Evolutionary conservation across 2,797 vertebrate genomes (phyloP), one percentile per base, ranked within the genome.

Genomic region (Geotrypetes seraphini): DNA sequence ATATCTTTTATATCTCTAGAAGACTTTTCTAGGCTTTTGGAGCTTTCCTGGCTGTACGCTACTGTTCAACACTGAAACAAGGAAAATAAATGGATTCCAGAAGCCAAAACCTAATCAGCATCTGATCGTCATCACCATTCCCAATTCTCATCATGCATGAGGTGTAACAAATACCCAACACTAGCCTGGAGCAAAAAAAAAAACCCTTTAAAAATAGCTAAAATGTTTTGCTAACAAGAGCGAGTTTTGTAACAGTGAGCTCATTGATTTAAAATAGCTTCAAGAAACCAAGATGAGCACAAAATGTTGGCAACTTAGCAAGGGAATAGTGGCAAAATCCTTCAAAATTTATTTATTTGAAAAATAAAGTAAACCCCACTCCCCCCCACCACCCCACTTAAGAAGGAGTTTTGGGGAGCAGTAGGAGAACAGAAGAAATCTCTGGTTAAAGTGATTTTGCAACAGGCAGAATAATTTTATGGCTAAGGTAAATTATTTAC

Each of bases 301-400:
- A 53, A 68, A 72, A 57, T 37, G 38, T 31, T 48, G 45, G 34
- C 28, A 54, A 15, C 17, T 40, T 53, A 55, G 30, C 14, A 31
- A 45, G 16, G 23, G 37, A 28, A n/a, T n/a, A n/a, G n/a, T n/a
- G n/a, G n/a, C n/a, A n/a, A n/a, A n/a, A n/a, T n/a, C n/a, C n/a
- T n/a, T n/a, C n/a, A n/a, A n/a, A n/a, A n/a, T n/a, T n/a, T n/a
- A n/a, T n/a, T n/a, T n/a, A n/a, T n/a, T n/a, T n/a, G n/a, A n/a
- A n/a, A n/a, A n/a, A n/a, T n/a, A n/a, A n/a, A n/a, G n/a, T n/a
- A n/a, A n/a, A n/a, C n/a, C n/a, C n/a, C n/a, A n/a, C n/a, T n/a
- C n/a, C n/a, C n/a, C n/a, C n/a, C n/a, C n/a, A n/a, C n/a, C n/a
- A n/a, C n/a, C n/a, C n/a, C n/a, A n/a, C n/a, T n/a, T n/a, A n/a